Evolutionary conservation across 2,888 invertebrate species (phyloP).

Genomic region (Watsonalla binaria): DNA sequence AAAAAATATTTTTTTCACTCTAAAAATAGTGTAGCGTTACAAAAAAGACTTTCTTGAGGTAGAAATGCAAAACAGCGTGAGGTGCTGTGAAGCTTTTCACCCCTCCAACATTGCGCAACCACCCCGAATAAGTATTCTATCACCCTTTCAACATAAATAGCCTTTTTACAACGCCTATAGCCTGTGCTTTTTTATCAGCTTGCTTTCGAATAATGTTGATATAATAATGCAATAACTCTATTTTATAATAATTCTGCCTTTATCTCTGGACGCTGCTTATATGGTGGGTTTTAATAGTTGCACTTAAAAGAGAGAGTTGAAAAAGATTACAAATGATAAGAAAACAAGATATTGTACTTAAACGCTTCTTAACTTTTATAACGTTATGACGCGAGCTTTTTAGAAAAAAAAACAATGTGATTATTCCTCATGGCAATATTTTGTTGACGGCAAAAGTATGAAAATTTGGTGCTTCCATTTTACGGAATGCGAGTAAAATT

Average conservation of each 20-base stretch:
- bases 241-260: constrained; percentile 37
- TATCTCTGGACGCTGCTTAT: constrained; percentile 73
- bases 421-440: constrained; percentile 32
- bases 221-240: neutral
- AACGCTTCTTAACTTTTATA: constrained; percentile 27
- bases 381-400: constrained; percentile 50
- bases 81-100: too few relatives aligned
- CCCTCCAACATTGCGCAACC: too few relatives aligned
- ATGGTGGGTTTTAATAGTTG: constrained; percentile 72
- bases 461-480: constrained; percentile 62
- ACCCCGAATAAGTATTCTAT: too few relatives aligned
- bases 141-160: too few relatives aligned
- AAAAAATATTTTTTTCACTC: too few relatives aligned
- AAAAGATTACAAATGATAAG: constrained; percentile 79
- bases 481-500: constrained; percentile 39
- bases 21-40: too few relatives aligned
- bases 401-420: constrained; percentile 20
- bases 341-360: constrained; percentile 16
- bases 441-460: constrained; percentile 19
- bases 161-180: too few relatives aligned
- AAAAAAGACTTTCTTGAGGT: too few relatives aligned
- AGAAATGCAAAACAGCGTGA: too few relatives aligned
- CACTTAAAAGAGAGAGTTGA: constrained; percentile 80
- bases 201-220: too few relatives aligned
- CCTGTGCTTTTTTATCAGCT: too few relatives aligned